Percentiles rank a stretch among this genome's conserved stretches.
phyloP scores from a whole-genome alignment of 2,797 vertebrate species.

The Cottoperca gobio region DNA sequence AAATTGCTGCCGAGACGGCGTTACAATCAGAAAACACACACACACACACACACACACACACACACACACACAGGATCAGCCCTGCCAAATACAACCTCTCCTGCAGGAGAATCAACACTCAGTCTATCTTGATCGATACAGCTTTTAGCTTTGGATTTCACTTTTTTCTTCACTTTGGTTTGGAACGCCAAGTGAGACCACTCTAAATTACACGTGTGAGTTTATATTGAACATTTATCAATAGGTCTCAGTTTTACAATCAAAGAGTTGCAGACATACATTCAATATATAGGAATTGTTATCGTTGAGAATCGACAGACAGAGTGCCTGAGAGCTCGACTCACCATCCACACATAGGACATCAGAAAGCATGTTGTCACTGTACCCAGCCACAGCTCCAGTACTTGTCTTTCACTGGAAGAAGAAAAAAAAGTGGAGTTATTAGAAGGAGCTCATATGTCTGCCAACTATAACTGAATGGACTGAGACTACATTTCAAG shows the following conservation, averaged over 20 bases:
- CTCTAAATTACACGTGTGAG: slow-evolving; percentile 29
- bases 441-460: slow-evolving; percentile 55
- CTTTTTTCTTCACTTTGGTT: slow-evolving; percentile 44
- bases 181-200: slow-evolving; percentile 41
- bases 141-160: slow-evolving; percentile 73
- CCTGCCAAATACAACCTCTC: slow-evolving; percentile 39
- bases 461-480: slow-evolving; percentile 48
- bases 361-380: slow-evolving; percentile 60
- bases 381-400: slow-evolving; percentile 17
- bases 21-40: slow-evolving; percentile 39
- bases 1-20: slow-evolving; percentile 58
- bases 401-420: slow-evolving; percentile 49
- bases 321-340: slow-evolving; percentile 15
- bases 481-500: slow-evolving; percentile 56
- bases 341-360: slow-evolving; percentile 47
- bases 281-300: slow-evolving; percentile 10
- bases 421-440: slow-evolving; percentile 33
- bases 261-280: neutral
- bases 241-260: slow-evolving; percentile 11
- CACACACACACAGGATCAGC: slow-evolving; percentile 26
- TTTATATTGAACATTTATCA: slow-evolving; percentile 31
- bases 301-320: neutral
- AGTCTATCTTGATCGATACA: slow-evolving; percentile 61
- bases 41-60: slow-evolving; percentile 38
- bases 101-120: slow-evolving; percentile 56